Percentiles rank a stretch among this genome's conserved stretches.
phyloP scores from a whole-genome alignment of 1,140 invertebrate species.

The Sogatella furcifera region DNA sequence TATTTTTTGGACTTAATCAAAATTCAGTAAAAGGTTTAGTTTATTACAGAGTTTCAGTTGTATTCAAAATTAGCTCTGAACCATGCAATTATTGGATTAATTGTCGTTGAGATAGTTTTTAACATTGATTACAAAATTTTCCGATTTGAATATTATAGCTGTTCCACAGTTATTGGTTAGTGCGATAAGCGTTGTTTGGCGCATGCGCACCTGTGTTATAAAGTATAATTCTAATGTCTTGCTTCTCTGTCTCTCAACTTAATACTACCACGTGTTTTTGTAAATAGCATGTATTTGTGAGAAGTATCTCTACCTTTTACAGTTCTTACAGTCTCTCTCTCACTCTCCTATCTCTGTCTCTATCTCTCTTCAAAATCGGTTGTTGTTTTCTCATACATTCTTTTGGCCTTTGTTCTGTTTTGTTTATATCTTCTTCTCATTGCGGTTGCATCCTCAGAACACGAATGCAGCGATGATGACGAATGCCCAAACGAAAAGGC shows the following conservation, averaged over 20 bases:
- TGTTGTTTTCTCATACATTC: background rate
- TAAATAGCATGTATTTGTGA: conserved; percentile 16
- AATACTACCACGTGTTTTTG: background rate
- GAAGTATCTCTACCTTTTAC: conserved; percentile 24
- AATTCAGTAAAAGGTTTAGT: conserved; percentile 19
- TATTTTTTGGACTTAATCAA: background rate
- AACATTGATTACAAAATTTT: too few relatives aligned
- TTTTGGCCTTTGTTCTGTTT: conserved; percentile 12
- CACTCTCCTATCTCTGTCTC: conserved; percentile 11
- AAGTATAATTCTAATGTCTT: background rate
- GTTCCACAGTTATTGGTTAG: too few relatives aligned
- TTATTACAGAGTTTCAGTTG: background rate
- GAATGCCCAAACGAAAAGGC: conserved; percentile 85
- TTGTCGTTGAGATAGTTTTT: too few relatives aligned
- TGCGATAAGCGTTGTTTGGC: too few relatives aligned
- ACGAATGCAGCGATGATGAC: conserved; percentile 79
- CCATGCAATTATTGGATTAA: too few relatives aligned
- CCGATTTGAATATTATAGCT: too few relatives aligned
- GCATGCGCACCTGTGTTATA: too few relatives aligned
- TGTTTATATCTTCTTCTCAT: conserved; percentile 8
- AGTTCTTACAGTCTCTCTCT: conserved; percentile 21
- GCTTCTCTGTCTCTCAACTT: conserved; percentile 13
- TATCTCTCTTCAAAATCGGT: background rate
- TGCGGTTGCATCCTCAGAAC: conserved; percentile 41
- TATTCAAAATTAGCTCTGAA: too few relatives aligned